Evolutionary conservation across 2,888 invertebrate genomes (phyloP).

Genomic region (Oscheius onirici): DNA sequence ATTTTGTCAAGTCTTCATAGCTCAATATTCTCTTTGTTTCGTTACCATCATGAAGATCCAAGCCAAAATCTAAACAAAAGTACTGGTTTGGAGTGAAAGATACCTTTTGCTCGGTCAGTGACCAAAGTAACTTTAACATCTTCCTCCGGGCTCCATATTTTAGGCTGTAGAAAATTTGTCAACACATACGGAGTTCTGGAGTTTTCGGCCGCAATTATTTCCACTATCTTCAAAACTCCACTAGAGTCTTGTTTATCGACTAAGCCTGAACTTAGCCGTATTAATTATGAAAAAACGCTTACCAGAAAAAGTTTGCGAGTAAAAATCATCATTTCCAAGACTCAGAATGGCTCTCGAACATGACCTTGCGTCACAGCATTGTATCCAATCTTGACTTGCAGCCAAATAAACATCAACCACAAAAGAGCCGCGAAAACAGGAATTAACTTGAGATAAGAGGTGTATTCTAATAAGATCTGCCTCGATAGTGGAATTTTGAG

Average conservation of each 20-base stretch:
- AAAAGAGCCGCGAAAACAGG: neutral
- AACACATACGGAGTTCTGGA: neutral
- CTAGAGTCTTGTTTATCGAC: constrained; percentile 8
- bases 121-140: neutral
- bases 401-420: constrained; percentile 3
- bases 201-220: neutral
- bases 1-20: neutral
- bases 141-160: neutral
- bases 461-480: neutral
- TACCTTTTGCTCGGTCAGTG: neutral
- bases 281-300: neutral
- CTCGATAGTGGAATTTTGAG: neutral
- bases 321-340: neutral
- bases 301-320: neutral
- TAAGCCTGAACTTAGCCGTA: neutral
- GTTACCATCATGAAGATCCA: neutral
- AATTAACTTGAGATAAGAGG: constrained; percentile 17
- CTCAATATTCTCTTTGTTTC: neutral
- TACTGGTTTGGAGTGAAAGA: too few relatives aligned
- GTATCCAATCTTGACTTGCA: neutral
- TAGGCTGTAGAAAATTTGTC: neutral
- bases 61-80: neutral
- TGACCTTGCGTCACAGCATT: constrained; percentile 8
- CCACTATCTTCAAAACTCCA: neutral
- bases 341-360: neutral